Percentiles rank a stretch among this genome's conserved stretches.
Evolutionary conservation across 2,113 vertebrate genomes (phyloP).

Genomic region (Lophura nycthemera): DNA sequence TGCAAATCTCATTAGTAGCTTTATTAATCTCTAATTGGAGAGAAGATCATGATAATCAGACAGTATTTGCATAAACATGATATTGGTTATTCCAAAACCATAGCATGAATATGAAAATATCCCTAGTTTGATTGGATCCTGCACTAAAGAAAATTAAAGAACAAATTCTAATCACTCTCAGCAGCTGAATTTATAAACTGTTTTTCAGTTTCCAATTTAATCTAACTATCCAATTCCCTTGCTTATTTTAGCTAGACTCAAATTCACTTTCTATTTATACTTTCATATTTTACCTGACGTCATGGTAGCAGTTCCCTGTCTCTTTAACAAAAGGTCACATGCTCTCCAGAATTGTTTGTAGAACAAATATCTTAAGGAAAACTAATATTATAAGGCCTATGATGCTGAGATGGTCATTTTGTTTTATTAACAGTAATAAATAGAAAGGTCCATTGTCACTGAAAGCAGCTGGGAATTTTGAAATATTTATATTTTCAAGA

Average conservation of each 20-base stretch:
- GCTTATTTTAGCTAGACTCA: neutral
- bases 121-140: neutral
- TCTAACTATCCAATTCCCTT: neutral
- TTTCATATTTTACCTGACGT: neutral
- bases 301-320: neutral
- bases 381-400: neutral
- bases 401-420: neutral
- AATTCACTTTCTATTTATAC: neutral
- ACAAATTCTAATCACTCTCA: conserved; percentile 21
- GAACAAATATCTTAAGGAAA: neutral
- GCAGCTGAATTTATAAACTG: conserved; percentile 6
- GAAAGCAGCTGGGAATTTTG: neutral
- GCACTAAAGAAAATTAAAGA: neutral
- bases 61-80: conserved; percentile 28
- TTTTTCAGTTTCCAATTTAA: neutral
- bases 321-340: neutral
- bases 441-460: neutral
- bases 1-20: neutral
- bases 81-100: neutral
- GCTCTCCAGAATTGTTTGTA: neutral
- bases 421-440: neutral
- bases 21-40: conserved; percentile 20
- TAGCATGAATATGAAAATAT: neutral
- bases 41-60: conserved; percentile 10
- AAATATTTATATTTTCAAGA: neutral